Base-by-base conservation (phyloP, 2,888 invertebrate genomes). In the Sarcophaga subvicina region DNA sequence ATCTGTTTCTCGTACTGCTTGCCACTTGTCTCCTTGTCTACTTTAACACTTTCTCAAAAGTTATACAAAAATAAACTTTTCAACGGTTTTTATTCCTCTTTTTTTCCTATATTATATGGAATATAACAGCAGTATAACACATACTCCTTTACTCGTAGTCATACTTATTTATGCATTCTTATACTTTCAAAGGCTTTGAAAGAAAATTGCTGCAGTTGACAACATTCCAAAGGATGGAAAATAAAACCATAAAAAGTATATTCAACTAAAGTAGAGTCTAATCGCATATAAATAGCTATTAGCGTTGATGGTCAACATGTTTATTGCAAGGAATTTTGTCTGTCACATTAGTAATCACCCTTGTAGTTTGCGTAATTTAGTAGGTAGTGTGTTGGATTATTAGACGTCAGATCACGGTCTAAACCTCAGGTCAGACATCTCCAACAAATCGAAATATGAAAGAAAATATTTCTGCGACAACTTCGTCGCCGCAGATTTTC, bases 121-220 rank as follows among this genome's bases (percentile, higher is more conserved):
- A 70, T 76, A 63, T 64, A 63, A 71, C 64, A 76, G 22, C 73
- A 62, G 67, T 54, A 49, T 49, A 69, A 59, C 66, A 73, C 27
- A 27, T 27, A 27, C 27, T 6, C 0, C 5, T 6, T 67, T 37
- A 63, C 73, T 47, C 47, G 6, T 27, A 6, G 27, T 27, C 27
- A 27, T 69, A 22, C 6, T 12, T 22, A 11, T 20, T 47, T 37
- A 66, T 3, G 10, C 3, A 45, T 67, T 45, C 47, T 14, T 10
- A 11, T 11, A 67, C 11, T n/a, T n/a, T n/a, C 12, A 20, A 49
- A n/a, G 22, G 2, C 10, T 14, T 54, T 20, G 11, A 25, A 37
- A 63, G 49, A 71, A 64, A 79, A 60, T 49, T 71, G 11, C 25
- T 71, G 14, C 27, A 49, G 47, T 25, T 66, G 47, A 69, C 54